A percentile compares a stretch with the other conserved stretches of the same genome.
Evolutionary conservation across 2,888 invertebrate species (phyloP).

Genomic region (Carcina quercana): DNA sequence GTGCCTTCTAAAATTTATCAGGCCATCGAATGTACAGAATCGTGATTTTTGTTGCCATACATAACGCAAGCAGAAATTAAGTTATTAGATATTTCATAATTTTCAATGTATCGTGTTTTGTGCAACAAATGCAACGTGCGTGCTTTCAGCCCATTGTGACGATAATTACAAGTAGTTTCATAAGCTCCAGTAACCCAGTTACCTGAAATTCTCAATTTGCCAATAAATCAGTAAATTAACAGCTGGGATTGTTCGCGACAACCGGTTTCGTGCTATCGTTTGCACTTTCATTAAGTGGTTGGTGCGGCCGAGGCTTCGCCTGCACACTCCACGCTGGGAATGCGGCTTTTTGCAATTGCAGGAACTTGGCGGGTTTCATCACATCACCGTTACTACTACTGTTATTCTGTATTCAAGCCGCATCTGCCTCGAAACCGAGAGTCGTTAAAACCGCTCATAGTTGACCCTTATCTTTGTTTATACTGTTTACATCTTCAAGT

Average conservation of each 20-base stretch:
- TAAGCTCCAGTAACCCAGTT: slow-evolving; percentile 8
- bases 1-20: too few species aligned
- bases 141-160: neutral
- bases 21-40: too few species aligned
- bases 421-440: slow-evolving; percentile 30
- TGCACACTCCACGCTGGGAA: slow-evolving; percentile 31
- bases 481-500: neutral
- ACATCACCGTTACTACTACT: slow-evolving; percentile 23
- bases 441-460: too few species aligned
- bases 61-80: too few species aligned
- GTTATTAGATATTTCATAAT: too few species aligned
- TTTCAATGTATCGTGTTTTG: too few species aligned
- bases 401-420: slow-evolving; percentile 21
- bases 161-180: slow-evolving; percentile 1
- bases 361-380: slow-evolving; percentile 32
- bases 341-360: slow-evolving; percentile 41
- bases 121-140: neutral
- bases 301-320: slow-evolving; percentile 37
- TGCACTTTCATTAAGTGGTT: slow-evolving; percentile 16
- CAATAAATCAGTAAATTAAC: slow-evolving; percentile 5
- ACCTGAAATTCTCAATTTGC: slow-evolving; percentile 6
- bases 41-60: too few species aligned
- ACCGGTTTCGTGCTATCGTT: slow-evolving; percentile 21
- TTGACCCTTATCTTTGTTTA: neutral
- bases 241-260: slow-evolving; percentile 11